Evolutionary conservation across 2,113 vertebrate species (phyloP).

Genomic region (Xenus cinereus): DNA sequence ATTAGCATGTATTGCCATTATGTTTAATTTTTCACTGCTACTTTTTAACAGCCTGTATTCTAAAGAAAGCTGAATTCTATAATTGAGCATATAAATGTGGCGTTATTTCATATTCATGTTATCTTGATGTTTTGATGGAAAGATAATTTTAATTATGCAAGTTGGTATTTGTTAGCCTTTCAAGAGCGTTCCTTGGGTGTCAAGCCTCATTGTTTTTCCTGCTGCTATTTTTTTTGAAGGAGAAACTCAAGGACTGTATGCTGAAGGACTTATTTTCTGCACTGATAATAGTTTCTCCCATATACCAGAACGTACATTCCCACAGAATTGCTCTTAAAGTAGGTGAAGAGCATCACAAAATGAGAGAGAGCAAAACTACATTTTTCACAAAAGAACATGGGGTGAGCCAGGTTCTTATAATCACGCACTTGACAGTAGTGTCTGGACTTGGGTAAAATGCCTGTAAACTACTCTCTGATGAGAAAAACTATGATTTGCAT

Average conservation of each 20-base stretch:
- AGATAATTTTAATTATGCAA: neutral
- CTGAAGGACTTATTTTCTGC: neutral
- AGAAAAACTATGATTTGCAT: neutral
- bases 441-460: neutral
- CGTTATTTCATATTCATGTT: neutral
- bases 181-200: neutral
- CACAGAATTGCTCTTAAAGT: neutral
- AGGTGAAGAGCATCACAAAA: neutral
- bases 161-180: neutral
- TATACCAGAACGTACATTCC: neutral
- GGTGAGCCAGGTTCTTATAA: neutral
- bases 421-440: neutral
- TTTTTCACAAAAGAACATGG: neutral
- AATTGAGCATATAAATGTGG: neutral
- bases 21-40: neutral
- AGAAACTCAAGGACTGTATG: neutral
- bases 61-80: neutral
- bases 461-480: neutral
- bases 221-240: neutral
- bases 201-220: neutral
- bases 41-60: neutral
- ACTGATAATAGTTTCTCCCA: neutral
- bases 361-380: neutral
- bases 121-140: neutral
- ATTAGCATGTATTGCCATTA: neutral